Evolutionary conservation across 1,140 invertebrate species (phyloP), one percentile per base, ranked within the genome.

Genomic region (Steinernema khuongi): DNA sequence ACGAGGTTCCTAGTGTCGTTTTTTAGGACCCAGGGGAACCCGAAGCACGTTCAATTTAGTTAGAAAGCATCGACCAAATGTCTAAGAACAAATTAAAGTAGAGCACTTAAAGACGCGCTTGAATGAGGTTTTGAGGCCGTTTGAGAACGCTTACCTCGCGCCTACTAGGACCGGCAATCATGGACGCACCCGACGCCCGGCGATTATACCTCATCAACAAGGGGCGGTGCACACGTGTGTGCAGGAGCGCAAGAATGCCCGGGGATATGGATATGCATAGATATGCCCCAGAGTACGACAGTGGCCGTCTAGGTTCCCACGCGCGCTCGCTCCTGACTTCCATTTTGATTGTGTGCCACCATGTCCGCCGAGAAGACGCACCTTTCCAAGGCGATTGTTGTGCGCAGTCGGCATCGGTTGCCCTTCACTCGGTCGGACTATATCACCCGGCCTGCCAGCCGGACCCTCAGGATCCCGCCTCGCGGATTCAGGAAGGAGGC

Each of bases 381-480:
- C 26, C 7, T 2, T 7, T 22, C 7, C 14, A 60, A 60, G 50
- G 11, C 50, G 19, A 60, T 22, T 7, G 26, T 60, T 22, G 33
- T 69, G n/a, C 68, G 68, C 11, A 69, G 31, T 30, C 72, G 72
- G 7, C 66, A 74, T 4, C 72, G 36, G 22, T 68, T 74, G 2
- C 72, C 72, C 70, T 74, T 74, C 33, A 31, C 22, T 22, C 31
- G 1, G 1, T 68, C 36, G 1, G 72, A 74, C 36, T 74, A 17
- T 31, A 36, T 31, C 4, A 19, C 26, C 7, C 11, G 71, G 11
- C 60, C 60, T 26, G 18, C 70, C 1, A 69, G 22, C 19, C 68
- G 31, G 11, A 17, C 17, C 28, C 68, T 31, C 19, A 7, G 30
- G 68, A 41, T 32, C 19, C 33, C 68, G 2, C 31, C 31, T 7